phyloP scores from a whole-genome alignment of 2,797 vertebrate genomes.

The Pagetopsis macropterus region DNA sequence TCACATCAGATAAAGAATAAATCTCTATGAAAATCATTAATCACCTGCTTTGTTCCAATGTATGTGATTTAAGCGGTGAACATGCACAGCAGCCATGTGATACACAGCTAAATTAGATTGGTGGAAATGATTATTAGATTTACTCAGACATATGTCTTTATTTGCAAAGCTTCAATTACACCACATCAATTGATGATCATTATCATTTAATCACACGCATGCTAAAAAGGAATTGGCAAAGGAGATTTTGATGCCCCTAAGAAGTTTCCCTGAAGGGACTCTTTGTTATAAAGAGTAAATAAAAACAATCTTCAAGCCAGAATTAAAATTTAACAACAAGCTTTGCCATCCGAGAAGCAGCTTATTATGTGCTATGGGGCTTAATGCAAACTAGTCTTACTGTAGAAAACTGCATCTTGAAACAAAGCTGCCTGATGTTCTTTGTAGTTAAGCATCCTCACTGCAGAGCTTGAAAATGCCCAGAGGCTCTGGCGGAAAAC shows the following conservation, averaged over 20 bases:
- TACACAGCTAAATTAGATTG: conserved; percentile 63
- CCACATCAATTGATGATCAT: conserved; percentile 58
- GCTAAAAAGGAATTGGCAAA: conserved; percentile 25
- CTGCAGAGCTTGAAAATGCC: conserved; percentile 62
- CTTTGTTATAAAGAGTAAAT: conserved; percentile 67
- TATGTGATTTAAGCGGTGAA: conserved; percentile 63
- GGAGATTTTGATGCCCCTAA: conserved; percentile 44
- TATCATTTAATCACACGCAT: conserved; percentile 59
- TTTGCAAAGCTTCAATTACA: conserved; percentile 58
- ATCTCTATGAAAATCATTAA: conserved; percentile 53
- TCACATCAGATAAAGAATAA: conserved; percentile 52
- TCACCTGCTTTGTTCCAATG: conserved; percentile 43
- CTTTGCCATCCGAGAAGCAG: conserved; percentile 51
- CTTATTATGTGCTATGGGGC: conserved; percentile 65
- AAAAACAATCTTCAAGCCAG: conserved; percentile 62
- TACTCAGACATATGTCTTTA: conserved; percentile 52
- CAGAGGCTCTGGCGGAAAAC: conserved; percentile 67
- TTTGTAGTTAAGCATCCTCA: conserved; percentile 75
- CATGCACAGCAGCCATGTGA: conserved; percentile 48
- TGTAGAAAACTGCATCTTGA: conserved; percentile 64
- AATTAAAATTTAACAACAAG: conserved; percentile 70
- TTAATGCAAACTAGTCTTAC: conserved; percentile 71
- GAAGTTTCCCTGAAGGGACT: conserved; percentile 49
- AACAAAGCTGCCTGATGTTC: conserved; percentile 75
- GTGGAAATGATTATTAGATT: conserved; percentile 64